Evolutionary conservation across 2,888 invertebrate species (phyloP).

Genomic region (Caenorhabditis wallacei): DNA sequence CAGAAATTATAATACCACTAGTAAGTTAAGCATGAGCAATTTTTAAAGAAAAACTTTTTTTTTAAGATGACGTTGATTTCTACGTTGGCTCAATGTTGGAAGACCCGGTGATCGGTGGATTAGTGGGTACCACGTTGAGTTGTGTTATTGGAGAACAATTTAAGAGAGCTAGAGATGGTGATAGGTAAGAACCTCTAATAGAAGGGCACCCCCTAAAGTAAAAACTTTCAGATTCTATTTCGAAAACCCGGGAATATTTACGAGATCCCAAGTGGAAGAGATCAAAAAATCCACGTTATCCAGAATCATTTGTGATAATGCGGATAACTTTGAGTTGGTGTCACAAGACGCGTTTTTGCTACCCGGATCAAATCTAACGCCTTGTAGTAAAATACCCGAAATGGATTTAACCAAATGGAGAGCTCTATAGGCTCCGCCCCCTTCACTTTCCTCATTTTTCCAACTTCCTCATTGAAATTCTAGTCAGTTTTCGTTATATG

Average conservation of each 20-base stretch:
- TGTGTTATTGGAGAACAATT: conserved; percentile 85
- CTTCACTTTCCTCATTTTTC: neutral
- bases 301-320: conserved; percentile 92
- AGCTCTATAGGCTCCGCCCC: conserved; percentile 63
- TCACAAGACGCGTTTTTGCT: conserved; percentile 75
- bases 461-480: conserved; percentile 43
- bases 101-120: conserved; percentile 84
- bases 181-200: conserved; percentile 83
- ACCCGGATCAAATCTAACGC: conserved; percentile 74
- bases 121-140: conserved; percentile 85
- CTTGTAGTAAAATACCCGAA: conserved; percentile 77
- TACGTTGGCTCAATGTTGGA: conserved; percentile 85
- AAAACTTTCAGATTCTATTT: conserved; percentile 84
- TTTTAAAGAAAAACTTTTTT: too few species aligned
- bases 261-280: conserved; percentile 88
- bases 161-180: conserved; percentile 84
- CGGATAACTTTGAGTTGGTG: conserved; percentile 73
- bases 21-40: conserved; percentile 52
- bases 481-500: conserved; percentile 57
- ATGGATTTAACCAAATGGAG: conserved; percentile 81
- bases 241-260: conserved; percentile 84
- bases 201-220: too few species aligned
- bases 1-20: conserved; percentile 79
- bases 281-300: conserved; percentile 91
- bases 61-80: conserved; percentile 85